phyloP scores from a whole-genome alignment of 2,797 vertebrate genomes.

The Silurus aristotelis region DNA sequence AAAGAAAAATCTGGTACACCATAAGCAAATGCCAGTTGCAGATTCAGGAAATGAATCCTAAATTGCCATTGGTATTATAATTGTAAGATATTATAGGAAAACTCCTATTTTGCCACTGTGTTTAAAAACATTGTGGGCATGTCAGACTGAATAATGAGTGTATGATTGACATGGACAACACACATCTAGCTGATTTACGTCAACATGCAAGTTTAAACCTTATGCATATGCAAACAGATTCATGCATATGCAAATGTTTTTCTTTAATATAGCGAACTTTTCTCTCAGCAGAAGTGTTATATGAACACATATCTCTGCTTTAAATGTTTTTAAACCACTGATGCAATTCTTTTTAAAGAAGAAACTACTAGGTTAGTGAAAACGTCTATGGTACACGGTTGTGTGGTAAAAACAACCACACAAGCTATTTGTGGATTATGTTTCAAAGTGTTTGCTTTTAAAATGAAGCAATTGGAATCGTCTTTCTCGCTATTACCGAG shows the following conservation, averaged over 20 bases:
- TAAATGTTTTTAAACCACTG: constrained; percentile 11
- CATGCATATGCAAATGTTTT: background rate
- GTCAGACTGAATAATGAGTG: background rate
- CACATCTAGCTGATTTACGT: background rate
- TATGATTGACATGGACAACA: background rate
- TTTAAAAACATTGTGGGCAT: background rate
- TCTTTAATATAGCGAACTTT: background rate
- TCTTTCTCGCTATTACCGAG: background rate
- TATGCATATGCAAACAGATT: no score
- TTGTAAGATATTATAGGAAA: background rate
- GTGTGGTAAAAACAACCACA: background rate
- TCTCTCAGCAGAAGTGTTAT: background rate
- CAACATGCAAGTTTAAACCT: background rate
- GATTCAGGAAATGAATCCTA: background rate
- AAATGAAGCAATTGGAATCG: background rate
- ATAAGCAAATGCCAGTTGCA: background rate
- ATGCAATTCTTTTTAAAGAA: background rate
- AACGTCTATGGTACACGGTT: background rate
- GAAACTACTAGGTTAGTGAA: background rate
- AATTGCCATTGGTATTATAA: background rate
- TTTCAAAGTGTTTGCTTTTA: background rate
- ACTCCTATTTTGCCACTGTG: background rate
- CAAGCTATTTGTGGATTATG: background rate
- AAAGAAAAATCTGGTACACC: background rate
- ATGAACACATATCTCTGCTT: background rate